Base-by-base conservation (phyloP, 2,797 vertebrate species). In the Acrossocheilus wenchowensis region DNA sequence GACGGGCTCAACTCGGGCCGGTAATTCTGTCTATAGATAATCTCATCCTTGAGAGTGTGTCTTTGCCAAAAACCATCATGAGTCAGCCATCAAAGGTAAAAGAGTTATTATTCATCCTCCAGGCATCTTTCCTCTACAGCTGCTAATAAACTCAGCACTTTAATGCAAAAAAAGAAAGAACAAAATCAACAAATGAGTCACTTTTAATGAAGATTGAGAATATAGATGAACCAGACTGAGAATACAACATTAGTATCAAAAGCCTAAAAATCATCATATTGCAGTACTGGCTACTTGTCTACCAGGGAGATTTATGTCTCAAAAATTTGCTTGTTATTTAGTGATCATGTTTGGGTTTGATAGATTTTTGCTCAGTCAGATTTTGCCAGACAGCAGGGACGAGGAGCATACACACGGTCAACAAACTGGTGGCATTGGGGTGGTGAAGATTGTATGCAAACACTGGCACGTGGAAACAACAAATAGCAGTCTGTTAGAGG, bases 21-120 rank as follows among this genome's bases (percentile, higher is more conserved):
- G 30, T 30, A 30, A 30, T 30, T 1, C 30, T 30, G 30, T 30
- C 30, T 1, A 30, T 30, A 1, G 30, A 2, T 30, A 30, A 30
- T 84, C 57, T 36, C 57, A 50, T 84, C 34, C 12, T 39, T 21
- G 12, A n/a, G 73, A 78, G 45, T 78, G 34, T 26, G 19, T 30
- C 17, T 50, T 68, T 23, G 34, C 43, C 81, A 83, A 60, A 68
- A 83, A 36, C 52, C 34, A 41, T 66, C 54, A 71, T 50, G 52
- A 68, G 36, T 87, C 54, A 78, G 23, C 60, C 75, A 79, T 78
- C 43, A 78, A 60, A 72, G 81, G 41, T 79, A 77, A 75, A 50
- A 79, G 41, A 57, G 52, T 86, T 68, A 81, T 30, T 73, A 39
- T 45, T 57, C 71, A 50, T 17, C 45, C 71, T 11, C 71, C 68